These are phyloP conservation scores for Vireo griseus DNA, from an alignment of 2,797 vertebrate genomes.

Conservation along the genomic window DNA sequence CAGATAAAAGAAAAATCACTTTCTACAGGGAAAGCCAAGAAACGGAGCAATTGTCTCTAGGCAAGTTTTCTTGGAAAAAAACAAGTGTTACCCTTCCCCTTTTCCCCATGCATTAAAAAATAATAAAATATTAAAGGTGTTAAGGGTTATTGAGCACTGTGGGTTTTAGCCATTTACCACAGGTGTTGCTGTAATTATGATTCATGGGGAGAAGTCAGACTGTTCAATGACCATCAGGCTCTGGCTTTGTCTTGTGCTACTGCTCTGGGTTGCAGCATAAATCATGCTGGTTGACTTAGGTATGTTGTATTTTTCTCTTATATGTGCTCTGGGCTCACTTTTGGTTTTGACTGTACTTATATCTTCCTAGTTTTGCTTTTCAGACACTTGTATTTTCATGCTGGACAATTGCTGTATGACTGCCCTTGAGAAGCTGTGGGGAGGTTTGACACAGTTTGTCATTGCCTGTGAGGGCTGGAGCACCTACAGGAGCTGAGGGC, in stretches of 20 bases:
- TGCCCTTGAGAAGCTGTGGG: background rate
- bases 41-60: background rate
- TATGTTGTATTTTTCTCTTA: background rate
- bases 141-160: constrained; percentile 13
- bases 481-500: background rate
- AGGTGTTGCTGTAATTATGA: constrained; percentile 52
- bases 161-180: constrained; percentile 43
- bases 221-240: constrained; percentile 1
- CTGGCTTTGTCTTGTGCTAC: background rate
- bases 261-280: constrained; percentile 9
- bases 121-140: background rate
- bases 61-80: background rate
- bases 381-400: background rate
- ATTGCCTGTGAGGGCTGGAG: background rate
- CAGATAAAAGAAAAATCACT: background rate
- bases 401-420: background rate
- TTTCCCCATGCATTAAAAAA: background rate
- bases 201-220: constrained; percentile 35
- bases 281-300: background rate
- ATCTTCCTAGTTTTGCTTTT: background rate
- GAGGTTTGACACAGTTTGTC: background rate
- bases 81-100: background rate
- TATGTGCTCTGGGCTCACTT: background rate
- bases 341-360: background rate
- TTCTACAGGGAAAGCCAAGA: background rate